Evolutionary conservation across 37 sponge, comb jelly and placozoan genomes (phyloP).

Genomic region (Corticium candelabrum): DNA sequence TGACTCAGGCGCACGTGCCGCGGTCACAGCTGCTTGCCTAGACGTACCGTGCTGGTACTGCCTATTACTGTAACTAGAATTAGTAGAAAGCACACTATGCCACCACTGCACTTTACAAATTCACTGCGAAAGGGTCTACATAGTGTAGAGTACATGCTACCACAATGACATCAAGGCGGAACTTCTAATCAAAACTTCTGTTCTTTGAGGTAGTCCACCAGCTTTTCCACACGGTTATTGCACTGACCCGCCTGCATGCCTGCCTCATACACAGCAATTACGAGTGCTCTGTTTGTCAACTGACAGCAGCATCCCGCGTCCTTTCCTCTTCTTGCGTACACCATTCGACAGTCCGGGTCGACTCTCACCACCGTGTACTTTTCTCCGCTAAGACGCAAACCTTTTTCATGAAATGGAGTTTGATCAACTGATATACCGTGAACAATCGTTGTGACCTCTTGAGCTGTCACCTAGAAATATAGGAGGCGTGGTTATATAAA

Average conservation of each 20-base stretch:
- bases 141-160: too few relatives aligned
- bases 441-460: background rate
- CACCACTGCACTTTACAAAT: too few relatives aligned
- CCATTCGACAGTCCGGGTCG: background rate
- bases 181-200: background rate
- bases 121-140: too few relatives aligned
- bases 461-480: background rate
- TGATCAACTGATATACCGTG: background rate
- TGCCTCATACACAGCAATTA: background rate
- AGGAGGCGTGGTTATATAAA: background rate
- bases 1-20: too few relatives aligned
- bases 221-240: background rate
- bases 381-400: background rate
- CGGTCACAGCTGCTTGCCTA: too few relatives aligned
- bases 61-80: too few relatives aligned
- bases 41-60: too few relatives aligned
- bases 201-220: background rate
- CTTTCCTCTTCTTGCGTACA: background rate
- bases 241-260: slow-evolving; percentile 1
- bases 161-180: too few relatives aligned
- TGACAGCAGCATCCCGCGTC: background rate
- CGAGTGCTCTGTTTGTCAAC: background rate
- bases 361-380: background rate
- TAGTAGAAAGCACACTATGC: too few relatives aligned
- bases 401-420: background rate